A percentile compares a stretch with the other conserved stretches of the same genome.
Conservation (phyloP, 2,797 vertebrate species). For the Perodicticus potto region DNA sequence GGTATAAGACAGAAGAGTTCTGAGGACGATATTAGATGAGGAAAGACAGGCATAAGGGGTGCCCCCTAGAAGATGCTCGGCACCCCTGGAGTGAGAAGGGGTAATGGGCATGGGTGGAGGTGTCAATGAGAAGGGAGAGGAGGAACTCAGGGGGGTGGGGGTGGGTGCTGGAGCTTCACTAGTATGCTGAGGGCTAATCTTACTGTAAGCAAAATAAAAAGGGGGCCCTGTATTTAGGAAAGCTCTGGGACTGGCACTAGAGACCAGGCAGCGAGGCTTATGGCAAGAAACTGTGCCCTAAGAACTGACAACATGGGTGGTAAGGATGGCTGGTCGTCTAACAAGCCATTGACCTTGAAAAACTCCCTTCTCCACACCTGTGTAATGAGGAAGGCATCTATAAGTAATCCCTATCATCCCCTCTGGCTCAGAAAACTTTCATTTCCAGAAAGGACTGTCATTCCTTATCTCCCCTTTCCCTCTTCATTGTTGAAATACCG, state of each 20-base stretch:
- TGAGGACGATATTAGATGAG: neutral
- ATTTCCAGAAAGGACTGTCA: neutral
- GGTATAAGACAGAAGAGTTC: neutral
- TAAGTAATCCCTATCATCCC: neutral
- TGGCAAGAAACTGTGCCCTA: neutral
- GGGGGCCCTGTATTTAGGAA: neutral
- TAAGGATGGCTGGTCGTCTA: neutral
- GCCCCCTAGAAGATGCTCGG: neutral
- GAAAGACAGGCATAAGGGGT: neutral
- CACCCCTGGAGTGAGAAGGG: neutral
- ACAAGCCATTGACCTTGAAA: conserved; percentile 5
- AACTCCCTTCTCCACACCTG: neutral
- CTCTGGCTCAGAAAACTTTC: neutral
- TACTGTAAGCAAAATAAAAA: neutral
- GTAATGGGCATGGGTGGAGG: neutral
- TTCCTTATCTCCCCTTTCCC: neutral
- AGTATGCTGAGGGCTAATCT: neutral
- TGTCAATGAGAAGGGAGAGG: neutral
- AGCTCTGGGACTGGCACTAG: neutral
- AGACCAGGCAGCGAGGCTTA: neutral
- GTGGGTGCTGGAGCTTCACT: neutral
- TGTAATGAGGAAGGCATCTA: neutral
- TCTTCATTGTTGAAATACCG: neutral
- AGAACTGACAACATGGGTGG: neutral
- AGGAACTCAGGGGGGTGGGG: too few relatives aligned